These are phyloP conservation scores for Plagodis dolabraria DNA, from an alignment of 2,888 invertebrate genomes.

Conservation along the genomic window DNA sequence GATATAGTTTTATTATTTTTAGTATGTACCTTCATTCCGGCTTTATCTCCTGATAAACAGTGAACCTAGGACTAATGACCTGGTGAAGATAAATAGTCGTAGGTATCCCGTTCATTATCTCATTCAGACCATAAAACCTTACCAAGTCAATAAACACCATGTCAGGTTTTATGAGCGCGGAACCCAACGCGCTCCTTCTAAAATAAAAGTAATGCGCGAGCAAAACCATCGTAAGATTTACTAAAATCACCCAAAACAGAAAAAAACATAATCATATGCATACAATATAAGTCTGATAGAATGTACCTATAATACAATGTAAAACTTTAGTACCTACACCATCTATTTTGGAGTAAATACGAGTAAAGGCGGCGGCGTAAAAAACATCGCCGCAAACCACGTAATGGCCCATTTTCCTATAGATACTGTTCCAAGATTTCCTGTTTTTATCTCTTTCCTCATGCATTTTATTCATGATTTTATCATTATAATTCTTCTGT, in stretches of 20 bases:
- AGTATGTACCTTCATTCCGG: too few species aligned
- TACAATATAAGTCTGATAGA: slow-evolving; percentile 20
- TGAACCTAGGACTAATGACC: too few species aligned
- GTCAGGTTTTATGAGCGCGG: too few species aligned
- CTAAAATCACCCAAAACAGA: background rate
- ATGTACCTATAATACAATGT: slow-evolving; percentile 30
- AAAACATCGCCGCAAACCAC: slow-evolving; percentile 45
- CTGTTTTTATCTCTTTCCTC: slow-evolving; percentile 43
- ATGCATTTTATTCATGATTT: slow-evolving; percentile 29
- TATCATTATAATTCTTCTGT: slow-evolving; percentile 16
- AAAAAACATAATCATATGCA: slow-evolving; percentile 26
- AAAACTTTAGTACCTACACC: slow-evolving; percentile 44
- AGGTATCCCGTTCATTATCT: too few species aligned
- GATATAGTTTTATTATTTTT: too few species aligned
- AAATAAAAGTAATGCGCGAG: background rate
- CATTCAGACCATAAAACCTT: too few species aligned
- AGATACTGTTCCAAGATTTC: slow-evolving; percentile 45
- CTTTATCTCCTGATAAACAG: too few species aligned
- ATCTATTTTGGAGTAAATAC: slow-evolving; percentile 46
- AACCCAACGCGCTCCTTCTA: background rate
- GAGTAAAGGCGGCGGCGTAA: slow-evolving; percentile 45
- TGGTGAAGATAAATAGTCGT: too few species aligned
- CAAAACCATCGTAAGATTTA: background rate
- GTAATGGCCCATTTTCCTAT: slow-evolving; percentile 47
- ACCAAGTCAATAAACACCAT: too few species aligned